These are phyloP conservation scores for Ailuropoda melanoleuca DNA, from an alignment of 2,113 vertebrate genomes.

Conservation along the genomic window DNA sequence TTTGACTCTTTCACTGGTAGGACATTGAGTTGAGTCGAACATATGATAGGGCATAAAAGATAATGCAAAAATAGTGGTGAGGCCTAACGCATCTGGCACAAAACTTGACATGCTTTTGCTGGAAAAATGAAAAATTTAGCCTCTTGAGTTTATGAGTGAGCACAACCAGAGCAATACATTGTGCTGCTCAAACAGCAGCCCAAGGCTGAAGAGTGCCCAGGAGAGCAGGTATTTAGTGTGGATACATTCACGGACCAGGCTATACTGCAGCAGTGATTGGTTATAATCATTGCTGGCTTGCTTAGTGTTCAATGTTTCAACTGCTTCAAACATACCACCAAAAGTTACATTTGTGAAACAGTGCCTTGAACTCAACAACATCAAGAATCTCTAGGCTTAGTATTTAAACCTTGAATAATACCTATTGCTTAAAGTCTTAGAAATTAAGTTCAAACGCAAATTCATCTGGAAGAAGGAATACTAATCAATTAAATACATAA, in stretches of 20 bases:
- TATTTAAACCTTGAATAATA: neutral
- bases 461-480: neutral
- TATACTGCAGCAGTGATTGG: neutral
- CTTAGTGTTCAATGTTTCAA: neutral
- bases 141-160: neutral
- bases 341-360: neutral
- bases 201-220: neutral
- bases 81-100: neutral
- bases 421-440: neutral
- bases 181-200: neutral
- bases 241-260: neutral
- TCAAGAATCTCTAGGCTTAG: neutral
- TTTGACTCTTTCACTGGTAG: neutral
- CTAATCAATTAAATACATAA: neutral
- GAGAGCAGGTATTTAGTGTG: neutral
- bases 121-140: neutral
- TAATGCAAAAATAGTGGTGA: neutral
- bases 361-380: neutral
- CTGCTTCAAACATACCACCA: neutral
- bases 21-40: neutral
- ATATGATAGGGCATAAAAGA: neutral
- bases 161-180: neutral
- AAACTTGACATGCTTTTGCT: neutral
- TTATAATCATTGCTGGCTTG: neutral
- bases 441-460: constrained; percentile 12